Evolutionary conservation across 2,113 vertebrate species (phyloP).

Genomic region (Patagioenas fasciata): DNA sequence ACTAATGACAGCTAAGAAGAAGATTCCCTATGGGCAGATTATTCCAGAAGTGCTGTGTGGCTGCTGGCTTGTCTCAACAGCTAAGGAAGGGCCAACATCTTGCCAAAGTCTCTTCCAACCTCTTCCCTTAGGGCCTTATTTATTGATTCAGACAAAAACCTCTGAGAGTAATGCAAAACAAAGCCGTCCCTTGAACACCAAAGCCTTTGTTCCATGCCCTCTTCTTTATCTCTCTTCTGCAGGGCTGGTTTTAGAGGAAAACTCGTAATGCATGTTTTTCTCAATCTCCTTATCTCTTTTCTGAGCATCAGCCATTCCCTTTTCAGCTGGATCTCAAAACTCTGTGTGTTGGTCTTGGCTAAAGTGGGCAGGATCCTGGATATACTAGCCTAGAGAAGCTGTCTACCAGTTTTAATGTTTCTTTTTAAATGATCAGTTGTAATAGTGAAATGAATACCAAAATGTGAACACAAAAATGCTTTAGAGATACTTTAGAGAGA

Average conservation of each 20-base stretch:
- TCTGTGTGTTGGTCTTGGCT: not conserved
- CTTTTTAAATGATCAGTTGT: not conserved
- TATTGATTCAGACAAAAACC: conserved; percentile 60
- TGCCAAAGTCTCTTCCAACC: conserved; percentile 35
- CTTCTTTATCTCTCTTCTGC: not conserved
- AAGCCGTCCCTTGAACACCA: conserved; percentile 17
- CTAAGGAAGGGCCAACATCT: conserved; percentile 29
- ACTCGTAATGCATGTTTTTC: not conserved
- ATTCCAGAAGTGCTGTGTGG: not conserved
- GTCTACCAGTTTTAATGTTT: not conserved
- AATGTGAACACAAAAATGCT: not conserved
- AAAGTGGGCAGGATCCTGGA: not conserved
- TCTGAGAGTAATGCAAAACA: not conserved
- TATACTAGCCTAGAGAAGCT: too few relatives aligned
- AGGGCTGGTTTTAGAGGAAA: not conserved
- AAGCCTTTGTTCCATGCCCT: conserved; percentile 7
- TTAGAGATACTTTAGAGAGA: not conserved
- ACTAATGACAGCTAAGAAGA: conserved; percentile 41
- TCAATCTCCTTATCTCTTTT: not conserved
- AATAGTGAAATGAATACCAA: not conserved
- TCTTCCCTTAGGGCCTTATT: conserved; percentile 22
- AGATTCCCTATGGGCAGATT: conserved; percentile 54
- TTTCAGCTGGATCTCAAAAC: not conserved
- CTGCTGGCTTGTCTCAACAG: conserved; percentile 28
- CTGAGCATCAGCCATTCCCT: not conserved